phyloP scores from a whole-genome alignment of 2,888 invertebrate species.

The Alcis repandata region DNA sequence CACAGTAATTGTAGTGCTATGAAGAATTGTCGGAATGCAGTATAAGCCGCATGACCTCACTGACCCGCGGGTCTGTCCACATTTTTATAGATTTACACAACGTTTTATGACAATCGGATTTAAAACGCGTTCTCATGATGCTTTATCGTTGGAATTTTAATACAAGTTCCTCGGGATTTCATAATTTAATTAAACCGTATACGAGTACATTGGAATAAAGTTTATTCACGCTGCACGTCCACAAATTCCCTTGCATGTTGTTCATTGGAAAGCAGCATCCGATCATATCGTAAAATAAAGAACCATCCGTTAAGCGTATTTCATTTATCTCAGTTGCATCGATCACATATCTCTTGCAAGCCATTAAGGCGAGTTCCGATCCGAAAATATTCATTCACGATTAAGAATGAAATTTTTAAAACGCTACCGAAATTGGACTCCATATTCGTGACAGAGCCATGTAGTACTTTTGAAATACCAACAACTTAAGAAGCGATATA shows the following conservation, averaged over 20 bases:
- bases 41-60: conserved; percentile 44
- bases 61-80: conserved; percentile 47
- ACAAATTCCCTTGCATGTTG: conserved; percentile 37
- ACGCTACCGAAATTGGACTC: conserved; percentile 43
- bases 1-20: conserved; percentile 47
- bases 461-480: conserved; percentile 42
- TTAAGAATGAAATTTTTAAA: conserved; percentile 46
- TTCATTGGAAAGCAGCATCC: conserved; percentile 37
- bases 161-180: conserved; percentile 38
- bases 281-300: conserved; percentile 39
- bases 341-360: conserved; percentile 45
- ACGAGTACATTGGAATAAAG: conserved; percentile 29
- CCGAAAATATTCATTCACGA: conserved; percentile 45
- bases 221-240: conserved; percentile 30
- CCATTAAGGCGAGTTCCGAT: conserved; percentile 34
- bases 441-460: conserved; percentile 39
- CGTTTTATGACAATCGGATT: conserved; percentile 48
- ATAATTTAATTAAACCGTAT: conserved; percentile 35
- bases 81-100: conserved; percentile 51
- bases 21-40: conserved; percentile 47
- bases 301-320: conserved; percentile 37
- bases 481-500: conserved; percentile 39
- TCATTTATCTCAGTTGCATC: conserved; percentile 44
- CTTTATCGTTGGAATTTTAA: conserved; percentile 41
- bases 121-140: conserved; percentile 41